phyloP scores from a whole-genome alignment of 2,797 vertebrate species.

The Oreochromis grahami region DNA sequence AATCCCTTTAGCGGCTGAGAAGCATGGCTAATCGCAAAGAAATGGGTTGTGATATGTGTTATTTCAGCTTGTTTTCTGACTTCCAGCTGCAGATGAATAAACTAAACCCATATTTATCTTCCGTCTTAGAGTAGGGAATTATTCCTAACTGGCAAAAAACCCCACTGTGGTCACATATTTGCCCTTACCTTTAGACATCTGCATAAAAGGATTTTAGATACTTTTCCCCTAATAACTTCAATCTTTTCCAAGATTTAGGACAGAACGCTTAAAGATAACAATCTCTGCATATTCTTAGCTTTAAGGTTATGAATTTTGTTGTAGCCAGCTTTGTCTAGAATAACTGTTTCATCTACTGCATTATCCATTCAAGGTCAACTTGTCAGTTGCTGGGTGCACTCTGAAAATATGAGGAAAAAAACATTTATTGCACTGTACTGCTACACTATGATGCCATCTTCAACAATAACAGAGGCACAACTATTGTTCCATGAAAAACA shows the following conservation, averaged over 20 bases:
- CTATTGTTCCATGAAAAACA: background rate
- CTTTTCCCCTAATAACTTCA: background rate
- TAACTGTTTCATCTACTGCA: background rate
- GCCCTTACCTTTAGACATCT: background rate
- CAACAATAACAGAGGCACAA: background rate
- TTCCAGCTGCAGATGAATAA: conserved; percentile 61
- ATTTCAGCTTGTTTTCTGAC: conserved; percentile 62
- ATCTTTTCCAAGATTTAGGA: background rate
- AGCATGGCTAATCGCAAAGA: conserved; percentile 70
- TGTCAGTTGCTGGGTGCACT: background rate
- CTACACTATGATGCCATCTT: background rate
- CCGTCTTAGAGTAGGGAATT: background rate
- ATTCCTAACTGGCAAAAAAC: background rate
- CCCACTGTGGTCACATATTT: background rate
- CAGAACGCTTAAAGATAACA: background rate
- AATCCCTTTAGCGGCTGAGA: conserved; percentile 76
- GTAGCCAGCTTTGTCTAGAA: background rate
- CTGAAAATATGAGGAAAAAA: background rate
- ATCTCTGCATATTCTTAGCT: background rate
- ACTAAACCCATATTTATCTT: conserved; percentile 34
- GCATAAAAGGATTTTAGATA: background rate
- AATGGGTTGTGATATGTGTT: conserved; percentile 67
- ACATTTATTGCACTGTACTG: background rate
- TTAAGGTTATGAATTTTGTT: background rate
- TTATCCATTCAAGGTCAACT: background rate